Evolutionary conservation across 2,113 vertebrate genomes (phyloP).

Genomic region (Forbesichthys papilliferus): DNA sequence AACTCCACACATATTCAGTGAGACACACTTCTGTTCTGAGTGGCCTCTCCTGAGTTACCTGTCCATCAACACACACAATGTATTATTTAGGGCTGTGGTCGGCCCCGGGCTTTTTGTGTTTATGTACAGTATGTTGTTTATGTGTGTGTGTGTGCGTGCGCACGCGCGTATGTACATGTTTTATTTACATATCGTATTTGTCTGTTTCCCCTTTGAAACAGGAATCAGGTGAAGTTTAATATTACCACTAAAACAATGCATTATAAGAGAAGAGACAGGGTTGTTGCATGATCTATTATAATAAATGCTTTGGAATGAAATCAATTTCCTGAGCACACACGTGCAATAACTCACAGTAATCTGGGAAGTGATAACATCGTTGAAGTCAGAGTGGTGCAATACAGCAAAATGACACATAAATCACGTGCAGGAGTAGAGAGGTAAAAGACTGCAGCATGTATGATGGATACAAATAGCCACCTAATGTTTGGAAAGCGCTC

Average conservation of each 20-base stretch:
- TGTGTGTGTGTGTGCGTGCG: conserved; percentile 33
- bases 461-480: conserved; percentile 64
- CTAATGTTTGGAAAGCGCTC: conserved; percentile 42
- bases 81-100: conserved; percentile 66
- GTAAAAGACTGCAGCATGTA: conserved; percentile 44
- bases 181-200: not conserved
- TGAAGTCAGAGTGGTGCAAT: conserved; percentile 45
- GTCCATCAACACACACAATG: conserved; percentile 59
- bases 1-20: conserved; percentile 73
- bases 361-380: conserved; percentile 61
- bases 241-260: not conserved
- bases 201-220: not conserved
- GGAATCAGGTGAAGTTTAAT: not conserved
- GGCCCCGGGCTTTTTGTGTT: conserved; percentile 30
- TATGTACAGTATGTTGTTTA: not conserved
- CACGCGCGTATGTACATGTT: conserved; percentile 11
- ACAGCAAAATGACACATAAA: conserved; percentile 66
- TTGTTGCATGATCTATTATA: conserved; percentile 26
- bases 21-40: conserved; percentile 67
- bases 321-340: conserved; percentile 14
- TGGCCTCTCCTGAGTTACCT: conserved; percentile 56
- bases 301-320: conserved; percentile 27
- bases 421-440: conserved; percentile 46
- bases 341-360: conserved; percentile 56
- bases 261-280: conserved; percentile 11